Conservation (phyloP, 2,797 vertebrate species). For the Sylvilagus floridanus region DNA sequence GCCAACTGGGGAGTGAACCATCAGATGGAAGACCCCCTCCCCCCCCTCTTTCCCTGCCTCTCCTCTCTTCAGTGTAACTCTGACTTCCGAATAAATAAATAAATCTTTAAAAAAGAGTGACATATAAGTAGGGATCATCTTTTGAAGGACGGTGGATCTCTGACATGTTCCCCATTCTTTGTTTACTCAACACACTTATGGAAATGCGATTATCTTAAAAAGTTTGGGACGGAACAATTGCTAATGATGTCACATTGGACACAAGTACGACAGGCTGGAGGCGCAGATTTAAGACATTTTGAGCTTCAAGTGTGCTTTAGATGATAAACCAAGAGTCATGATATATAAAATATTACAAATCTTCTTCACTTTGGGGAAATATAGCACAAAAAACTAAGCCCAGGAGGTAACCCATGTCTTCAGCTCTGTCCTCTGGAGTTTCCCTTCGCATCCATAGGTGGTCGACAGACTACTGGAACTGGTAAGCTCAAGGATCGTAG, state of each 20-base stretch:
- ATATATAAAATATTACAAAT: background rate
- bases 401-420: background rate
- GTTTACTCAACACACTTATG: background rate
- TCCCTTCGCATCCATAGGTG: background rate
- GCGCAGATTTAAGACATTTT: slow-evolving; percentile 19
- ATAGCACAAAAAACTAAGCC: background rate
- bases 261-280: background rate
- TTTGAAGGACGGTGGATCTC: background rate
- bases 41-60: no score
- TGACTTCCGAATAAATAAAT: no score
- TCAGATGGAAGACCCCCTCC: no score
- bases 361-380: background rate
- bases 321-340: background rate
- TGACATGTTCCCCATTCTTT: background rate
- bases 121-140: background rate
- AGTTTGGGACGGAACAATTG: background rate
- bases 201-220: background rate
- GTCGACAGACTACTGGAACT: background rate
- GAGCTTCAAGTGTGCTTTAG: background rate
- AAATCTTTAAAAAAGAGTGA: background rate
- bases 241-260: slow-evolving; percentile 29
- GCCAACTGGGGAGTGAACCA: no score
- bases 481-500: background rate
- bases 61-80: no score
- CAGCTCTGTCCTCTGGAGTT: background rate